Evolutionary conservation across 2,113 vertebrate species (phyloP).

Genomic region (Sterrhoptilus dennistouni): DNA sequence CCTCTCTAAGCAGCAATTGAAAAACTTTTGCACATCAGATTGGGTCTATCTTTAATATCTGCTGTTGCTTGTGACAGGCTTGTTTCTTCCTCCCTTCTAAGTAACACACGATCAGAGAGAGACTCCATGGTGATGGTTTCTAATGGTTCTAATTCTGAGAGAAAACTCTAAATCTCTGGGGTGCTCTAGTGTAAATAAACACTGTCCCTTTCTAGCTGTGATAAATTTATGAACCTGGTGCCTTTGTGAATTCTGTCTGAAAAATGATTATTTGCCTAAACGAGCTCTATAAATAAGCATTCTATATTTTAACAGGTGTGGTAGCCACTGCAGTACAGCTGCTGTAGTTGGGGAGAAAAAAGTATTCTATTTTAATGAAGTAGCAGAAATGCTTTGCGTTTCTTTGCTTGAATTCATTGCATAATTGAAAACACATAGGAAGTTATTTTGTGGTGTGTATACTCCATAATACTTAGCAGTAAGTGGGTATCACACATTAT

Average conservation of each 20-base stretch:
- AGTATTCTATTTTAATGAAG: background rate
- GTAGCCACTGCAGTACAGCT: background rate
- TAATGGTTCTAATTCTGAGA: background rate
- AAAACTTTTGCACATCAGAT: background rate
- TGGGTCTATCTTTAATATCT: background rate
- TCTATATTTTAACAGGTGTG: background rate
- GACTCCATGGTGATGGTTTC: background rate
- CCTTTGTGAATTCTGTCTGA: background rate
- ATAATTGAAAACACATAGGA: background rate
- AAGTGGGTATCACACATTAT: background rate
- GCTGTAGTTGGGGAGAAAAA: background rate
- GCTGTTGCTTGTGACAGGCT: background rate
- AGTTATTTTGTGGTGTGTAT: background rate
- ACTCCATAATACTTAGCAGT: background rate
- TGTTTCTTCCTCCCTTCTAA: background rate
- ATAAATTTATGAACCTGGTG: background rate
- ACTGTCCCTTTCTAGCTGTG: background rate
- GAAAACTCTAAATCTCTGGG: background rate
- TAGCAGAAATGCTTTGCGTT: background rate
- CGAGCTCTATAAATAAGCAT: background rate
- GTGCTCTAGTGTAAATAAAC: background rate
- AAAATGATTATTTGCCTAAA: background rate
- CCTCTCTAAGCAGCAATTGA: background rate
- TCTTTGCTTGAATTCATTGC: background rate
- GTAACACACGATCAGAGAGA: fast-evolving